Conservation (phyloP, 2,113 vertebrate genomes). For the Corydoras sp. region DNA sequence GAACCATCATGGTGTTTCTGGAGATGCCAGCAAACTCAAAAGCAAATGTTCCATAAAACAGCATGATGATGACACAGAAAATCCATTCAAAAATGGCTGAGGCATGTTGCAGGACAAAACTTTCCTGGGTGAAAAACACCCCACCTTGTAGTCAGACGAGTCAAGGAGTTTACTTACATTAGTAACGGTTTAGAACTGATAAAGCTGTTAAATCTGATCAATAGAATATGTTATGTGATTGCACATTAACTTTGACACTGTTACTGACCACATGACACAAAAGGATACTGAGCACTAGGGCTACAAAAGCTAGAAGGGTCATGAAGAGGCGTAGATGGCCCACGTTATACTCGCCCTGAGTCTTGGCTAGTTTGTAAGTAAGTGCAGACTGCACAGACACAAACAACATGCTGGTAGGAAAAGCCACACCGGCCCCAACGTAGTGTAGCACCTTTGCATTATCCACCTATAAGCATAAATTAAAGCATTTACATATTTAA, state of each 20-base stretch:
- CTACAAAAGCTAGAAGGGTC: slow-evolving; percentile 68
- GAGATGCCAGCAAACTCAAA: slow-evolving; percentile 75
- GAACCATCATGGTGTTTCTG: slow-evolving; percentile 76
- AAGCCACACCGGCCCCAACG: slow-evolving; percentile 76
- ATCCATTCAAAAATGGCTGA: slow-evolving; percentile 83
- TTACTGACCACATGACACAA: background rate
- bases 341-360: slow-evolving; percentile 66
- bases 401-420: slow-evolving; percentile 81
- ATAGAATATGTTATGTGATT: no score
- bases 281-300: slow-evolving; percentile 84
- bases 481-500: background rate
- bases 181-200: no score
- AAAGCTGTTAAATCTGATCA: no score
- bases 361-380: slow-evolving; percentile 80
- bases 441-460: slow-evolving; percentile 83
- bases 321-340: slow-evolving; percentile 73
- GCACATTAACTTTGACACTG: no score
- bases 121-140: slow-evolving; percentile 79
- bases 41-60: slow-evolving; percentile 81
- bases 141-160: slow-evolving; percentile 63
- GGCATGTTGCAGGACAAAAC: slow-evolving; percentile 75
- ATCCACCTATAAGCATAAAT: slow-evolving; percentile 67
- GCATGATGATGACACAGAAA: slow-evolving; percentile 79
- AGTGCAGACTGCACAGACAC: slow-evolving; percentile 77
- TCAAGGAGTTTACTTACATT: slow-evolving; percentile 63